Evolutionary conservation across 2,888 invertebrate genomes (phyloP), one percentile per base, ranked within the genome.

Genomic region (Chalcosyrphus nemorum): DNA sequence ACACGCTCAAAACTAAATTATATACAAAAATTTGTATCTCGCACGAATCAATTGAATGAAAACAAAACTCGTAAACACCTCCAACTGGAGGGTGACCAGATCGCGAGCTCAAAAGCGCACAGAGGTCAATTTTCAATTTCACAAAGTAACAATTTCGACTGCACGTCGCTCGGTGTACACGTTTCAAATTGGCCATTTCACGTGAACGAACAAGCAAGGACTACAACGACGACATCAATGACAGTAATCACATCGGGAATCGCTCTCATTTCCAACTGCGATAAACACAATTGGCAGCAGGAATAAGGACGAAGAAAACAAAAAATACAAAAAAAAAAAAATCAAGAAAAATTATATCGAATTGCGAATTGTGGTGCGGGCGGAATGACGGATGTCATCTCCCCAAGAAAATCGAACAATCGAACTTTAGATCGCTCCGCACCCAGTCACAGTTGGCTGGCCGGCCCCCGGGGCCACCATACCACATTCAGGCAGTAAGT

Each of bases 191-290:
- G 82, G 78, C 71, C 72, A 82, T 82, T 82, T 78, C 82, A 82
- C 66, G 19, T 82, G 72, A 72, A 74, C 72, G 82, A 78, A 82
- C 78, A 74, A 59, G 24, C 38, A 15, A 52, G 17, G 43, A 32
- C 35, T 11, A 59, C 65, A 66, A 72, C 76, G 77, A 85, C 76
- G 66, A 86, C 80, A 74, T 66, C 80, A 72, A 86, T 85, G 86
- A 71, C 77, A 81, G 75, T 76, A 80, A 85, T 85, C 85, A 85
- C 86, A 81, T 81, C 68, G 82, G 78, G 78, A 82, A 78, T 82
- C 65, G 61, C 59, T 66, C 72, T 78, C 78, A 78, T 82, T 82
- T 82, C 63, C 72, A 82, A 82, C 56, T 47, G 66, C 78, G 54
- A 82, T 82, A 82, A 82, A 78, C 72, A 78, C 68, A 82, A 82